phyloP scores from a whole-genome alignment of 2,797 vertebrate genomes.

The Pseudomugil tenellus region DNA sequence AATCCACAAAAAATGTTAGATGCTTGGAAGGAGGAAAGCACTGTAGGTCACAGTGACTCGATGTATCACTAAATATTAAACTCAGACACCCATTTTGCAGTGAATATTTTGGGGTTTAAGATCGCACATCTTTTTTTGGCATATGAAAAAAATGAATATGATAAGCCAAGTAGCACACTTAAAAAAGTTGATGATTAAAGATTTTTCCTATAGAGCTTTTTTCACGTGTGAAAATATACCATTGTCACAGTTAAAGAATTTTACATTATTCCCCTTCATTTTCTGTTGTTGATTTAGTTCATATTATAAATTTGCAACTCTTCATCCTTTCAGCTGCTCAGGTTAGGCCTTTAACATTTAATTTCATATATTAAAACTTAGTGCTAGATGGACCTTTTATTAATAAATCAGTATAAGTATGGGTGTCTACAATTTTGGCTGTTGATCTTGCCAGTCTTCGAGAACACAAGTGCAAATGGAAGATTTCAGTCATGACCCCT shows the following conservation, averaged over 20 bases:
- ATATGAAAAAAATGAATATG: background rate
- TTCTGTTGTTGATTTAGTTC: background rate
- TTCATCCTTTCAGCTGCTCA: background rate
- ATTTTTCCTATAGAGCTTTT: no score
- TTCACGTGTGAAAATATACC: no score
- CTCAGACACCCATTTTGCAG: conserved; percentile 1
- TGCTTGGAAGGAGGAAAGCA: background rate
- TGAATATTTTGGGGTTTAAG: background rate
- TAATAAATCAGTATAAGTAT: background rate
- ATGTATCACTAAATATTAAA: background rate
- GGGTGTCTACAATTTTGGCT: background rate
- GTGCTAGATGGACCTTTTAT: background rate
- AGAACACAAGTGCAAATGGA: background rate
- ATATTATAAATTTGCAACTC: background rate
- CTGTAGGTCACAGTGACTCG: background rate
- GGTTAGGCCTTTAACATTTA: conserved; percentile 5
- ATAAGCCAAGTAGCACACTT: background rate
- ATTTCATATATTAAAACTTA: background rate
- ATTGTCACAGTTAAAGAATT: no score
- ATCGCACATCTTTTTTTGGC: background rate
- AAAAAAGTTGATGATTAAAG: background rate
- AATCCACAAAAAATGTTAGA: background rate
- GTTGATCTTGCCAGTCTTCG: background rate
- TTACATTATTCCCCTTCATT: no score
- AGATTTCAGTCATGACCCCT: background rate